phyloP scores from a whole-genome alignment of 2,888 invertebrate species.

The Camptogramma bilineatum region DNA sequence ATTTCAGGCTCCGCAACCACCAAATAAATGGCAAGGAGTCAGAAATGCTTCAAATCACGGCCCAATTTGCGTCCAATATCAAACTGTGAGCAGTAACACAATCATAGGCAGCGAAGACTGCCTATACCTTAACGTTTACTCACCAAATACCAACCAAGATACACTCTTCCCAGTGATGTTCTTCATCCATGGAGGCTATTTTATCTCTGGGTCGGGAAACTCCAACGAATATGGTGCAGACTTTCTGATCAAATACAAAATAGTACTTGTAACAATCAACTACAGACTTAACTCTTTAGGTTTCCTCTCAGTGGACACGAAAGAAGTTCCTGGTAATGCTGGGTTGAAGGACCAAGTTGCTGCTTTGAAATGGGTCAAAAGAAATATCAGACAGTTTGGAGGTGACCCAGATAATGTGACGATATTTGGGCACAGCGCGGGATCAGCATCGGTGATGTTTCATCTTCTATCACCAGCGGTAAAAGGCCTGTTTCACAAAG shows the following conservation, averaged over 20 bases:
- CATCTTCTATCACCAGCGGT: conserved; percentile 62
- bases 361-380: conserved; percentile 73
- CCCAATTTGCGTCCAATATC: conserved; percentile 11
- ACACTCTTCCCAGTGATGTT: conserved; percentile 71
- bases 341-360: conserved; percentile 76
- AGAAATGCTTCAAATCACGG: conserved; percentile 18
- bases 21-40: conserved; percentile 8
- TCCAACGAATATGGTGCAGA: conserved; percentile 64
- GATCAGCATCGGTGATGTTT: conserved; percentile 61
- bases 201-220: conserved; percentile 69
- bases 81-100: not conserved
- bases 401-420: conserved; percentile 76
- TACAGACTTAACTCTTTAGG: conserved; percentile 74
- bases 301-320: conserved; percentile 71
- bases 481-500: conserved; percentile 67
- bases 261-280: conserved; percentile 73
- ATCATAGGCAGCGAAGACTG: conserved; percentile 19
- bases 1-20: conserved; percentile 8
- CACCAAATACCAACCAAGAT: conserved; percentile 45
- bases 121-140: conserved; percentile 13
- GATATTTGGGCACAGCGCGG: conserved; percentile 76
- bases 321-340: conserved; percentile 76
- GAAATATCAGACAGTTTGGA: conserved; percentile 73
- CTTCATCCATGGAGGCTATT: conserved; percentile 77
- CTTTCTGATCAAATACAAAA: conserved; percentile 66